Evolutionary conservation across 2,888 invertebrate species (phyloP), one percentile per base, ranked within the genome.

Genomic region (Linnaemya vulpina): DNA sequence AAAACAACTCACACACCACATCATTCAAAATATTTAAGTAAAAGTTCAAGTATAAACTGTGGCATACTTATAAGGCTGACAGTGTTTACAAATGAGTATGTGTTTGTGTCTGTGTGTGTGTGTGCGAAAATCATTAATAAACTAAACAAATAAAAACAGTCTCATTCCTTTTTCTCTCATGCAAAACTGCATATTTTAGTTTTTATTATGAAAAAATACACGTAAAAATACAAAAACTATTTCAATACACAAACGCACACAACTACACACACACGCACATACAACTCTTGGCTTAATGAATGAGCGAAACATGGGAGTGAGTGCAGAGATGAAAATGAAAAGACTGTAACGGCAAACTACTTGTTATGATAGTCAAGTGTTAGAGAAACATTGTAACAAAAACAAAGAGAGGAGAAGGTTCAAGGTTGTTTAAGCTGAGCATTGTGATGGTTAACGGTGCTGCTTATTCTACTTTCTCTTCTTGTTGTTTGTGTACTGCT

Each of bases 351-450:
- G 17, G 46, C 46, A 46, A n/a, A 25, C 43, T 60, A 25, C 30
- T 70, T 62, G 51, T 78, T 30, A 25, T 51, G 10, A 9, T 20
- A 25, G 13, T 25, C 30, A 46, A 78, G n/a, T 20, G 35, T 3
- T 43, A 55, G 25, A 65, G 58, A n/a, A 38, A 65, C 30, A 30
- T 11, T 35, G 60, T 49, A 40, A 49, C 70, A 76, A 17, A 25
- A 55, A 73, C 11, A 25, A 13, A 55, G 38, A 40, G 17, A 65
- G 49, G 30, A 55, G 65, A 71, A 76, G 75, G 75, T 82, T 82
- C 82, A 82, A 82, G 82, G 82, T 58, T 82, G 63, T 17, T 62
- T 53, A 30, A 70, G 63, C 43, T 75, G 68, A 30, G n/a, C n/a
- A n/a, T 22, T 65, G 1, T 25, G 35, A 73, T 65, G 65, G 20